Percentiles rank a stretch among this genome's conserved stretches.
These are phyloP conservation scores for Paradoxurus hermaphroditus DNA, from an alignment of 2,113 vertebrate species.

Conservation along the genomic window DNA sequence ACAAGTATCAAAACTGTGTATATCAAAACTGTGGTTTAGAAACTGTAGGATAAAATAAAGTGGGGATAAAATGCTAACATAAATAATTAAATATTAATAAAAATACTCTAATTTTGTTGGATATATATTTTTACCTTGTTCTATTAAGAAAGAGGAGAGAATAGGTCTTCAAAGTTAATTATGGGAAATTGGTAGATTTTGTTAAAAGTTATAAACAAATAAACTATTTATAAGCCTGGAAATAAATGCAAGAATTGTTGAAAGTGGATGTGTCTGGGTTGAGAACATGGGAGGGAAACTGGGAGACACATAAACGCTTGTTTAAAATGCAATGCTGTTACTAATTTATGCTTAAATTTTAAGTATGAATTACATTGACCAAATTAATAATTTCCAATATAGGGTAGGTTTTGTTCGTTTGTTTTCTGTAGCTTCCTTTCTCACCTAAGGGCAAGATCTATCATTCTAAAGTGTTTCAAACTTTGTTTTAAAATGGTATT, in stretches of 20 bases:
- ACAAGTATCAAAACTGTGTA: not conserved
- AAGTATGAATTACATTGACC: not conserved
- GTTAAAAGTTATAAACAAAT: not conserved
- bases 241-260: not conserved
- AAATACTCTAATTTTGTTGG: not conserved
- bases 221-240: not conserved
- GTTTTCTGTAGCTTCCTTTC: not conserved
- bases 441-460: not conserved
- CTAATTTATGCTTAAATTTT: not conserved
- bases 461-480: not conserved
- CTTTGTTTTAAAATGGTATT: not conserved
- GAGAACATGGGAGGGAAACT: not conserved
- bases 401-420: not conserved
- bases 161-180: not conserved
- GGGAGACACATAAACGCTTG: not conserved
- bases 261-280: not conserved
- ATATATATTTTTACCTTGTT: not conserved
- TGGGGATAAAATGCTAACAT: not conserved
- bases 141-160: not conserved
- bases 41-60: not conserved
- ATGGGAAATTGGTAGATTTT: not conserved
- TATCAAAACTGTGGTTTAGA: not conserved
- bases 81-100: not conserved
- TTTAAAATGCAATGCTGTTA: not conserved
- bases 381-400: not conserved